Percentiles rank a stretch among this genome's conserved stretches.
These are phyloP conservation scores for Rousettus leschenaultii DNA, from an alignment of 2,113 vertebrate species.

Conservation along the genomic window DNA sequence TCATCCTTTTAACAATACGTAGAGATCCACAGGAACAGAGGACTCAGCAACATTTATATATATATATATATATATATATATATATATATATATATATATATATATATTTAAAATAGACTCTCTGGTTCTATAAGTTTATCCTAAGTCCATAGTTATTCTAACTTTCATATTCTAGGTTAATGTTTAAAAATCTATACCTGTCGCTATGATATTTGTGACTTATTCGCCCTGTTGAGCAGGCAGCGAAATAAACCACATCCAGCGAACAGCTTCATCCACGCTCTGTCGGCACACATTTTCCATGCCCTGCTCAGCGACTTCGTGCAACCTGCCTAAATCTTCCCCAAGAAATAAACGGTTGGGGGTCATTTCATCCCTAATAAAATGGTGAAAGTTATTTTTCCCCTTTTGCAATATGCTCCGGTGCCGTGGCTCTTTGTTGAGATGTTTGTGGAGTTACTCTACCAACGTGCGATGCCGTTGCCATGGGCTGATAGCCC, in stretches of 20 bases:
- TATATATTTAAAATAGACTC: background rate
- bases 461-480: background rate
- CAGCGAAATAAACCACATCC: background rate
- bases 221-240: background rate
- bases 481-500: rapidly evolving
- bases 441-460: too few species aligned
- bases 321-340: background rate
- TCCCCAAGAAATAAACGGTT: background rate
- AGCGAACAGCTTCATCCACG: background rate
- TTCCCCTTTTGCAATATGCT: rapidly evolving
- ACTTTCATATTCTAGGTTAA: background rate
- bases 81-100: too few species aligned
- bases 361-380: background rate
- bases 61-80: too few species aligned
- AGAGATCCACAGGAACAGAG: background rate
- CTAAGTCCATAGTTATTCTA: background rate
- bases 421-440: rapidly evolving
- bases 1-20: background rate
- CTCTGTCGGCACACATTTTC: background rate
- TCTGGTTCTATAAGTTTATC: background rate
- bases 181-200: background rate
- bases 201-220: background rate
- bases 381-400: background rate
- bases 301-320: background rate
- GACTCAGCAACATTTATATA: rapidly evolving